phyloP scores from a whole-genome alignment of 2,113 vertebrate species.

The Phoenicopterus ruber region DNA sequence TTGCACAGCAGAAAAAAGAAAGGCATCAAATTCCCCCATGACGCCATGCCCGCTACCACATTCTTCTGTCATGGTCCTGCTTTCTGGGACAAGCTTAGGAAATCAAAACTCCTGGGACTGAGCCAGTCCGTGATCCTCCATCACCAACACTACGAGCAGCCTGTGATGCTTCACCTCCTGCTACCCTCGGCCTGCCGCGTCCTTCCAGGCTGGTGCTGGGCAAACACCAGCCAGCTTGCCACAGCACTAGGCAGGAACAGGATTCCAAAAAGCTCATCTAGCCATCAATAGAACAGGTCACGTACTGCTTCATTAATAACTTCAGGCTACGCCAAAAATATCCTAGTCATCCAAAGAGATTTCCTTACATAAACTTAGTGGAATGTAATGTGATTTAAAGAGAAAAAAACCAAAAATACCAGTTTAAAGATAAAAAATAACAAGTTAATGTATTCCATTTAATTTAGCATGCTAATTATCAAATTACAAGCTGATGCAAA shows the following conservation, averaged over 20 bases:
- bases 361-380: not conserved
- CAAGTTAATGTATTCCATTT: not conserved
- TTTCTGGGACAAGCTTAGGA: not conserved
- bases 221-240: not conserved
- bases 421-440: not conserved
- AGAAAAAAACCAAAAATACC: not conserved
- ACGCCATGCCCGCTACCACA: fast-evolving
- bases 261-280: not conserved
- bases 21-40: fast-evolving
- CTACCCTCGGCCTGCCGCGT: fast-evolving
- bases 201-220: not conserved
- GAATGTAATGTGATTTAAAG: not conserved
- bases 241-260: not conserved
- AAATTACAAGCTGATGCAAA: constrained; percentile 2
- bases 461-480: not conserved
- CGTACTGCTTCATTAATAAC: not conserved
- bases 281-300: not conserved
- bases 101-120: not conserved
- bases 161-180: not conserved
- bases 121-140: not conserved
- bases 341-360: fast-evolving
- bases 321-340: not conserved
- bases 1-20: not conserved
- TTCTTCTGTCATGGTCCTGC: not conserved
- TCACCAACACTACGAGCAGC: not conserved